phyloP scores from a whole-genome alignment of 2,113 vertebrate species.

The Callipepla californica region DNA sequence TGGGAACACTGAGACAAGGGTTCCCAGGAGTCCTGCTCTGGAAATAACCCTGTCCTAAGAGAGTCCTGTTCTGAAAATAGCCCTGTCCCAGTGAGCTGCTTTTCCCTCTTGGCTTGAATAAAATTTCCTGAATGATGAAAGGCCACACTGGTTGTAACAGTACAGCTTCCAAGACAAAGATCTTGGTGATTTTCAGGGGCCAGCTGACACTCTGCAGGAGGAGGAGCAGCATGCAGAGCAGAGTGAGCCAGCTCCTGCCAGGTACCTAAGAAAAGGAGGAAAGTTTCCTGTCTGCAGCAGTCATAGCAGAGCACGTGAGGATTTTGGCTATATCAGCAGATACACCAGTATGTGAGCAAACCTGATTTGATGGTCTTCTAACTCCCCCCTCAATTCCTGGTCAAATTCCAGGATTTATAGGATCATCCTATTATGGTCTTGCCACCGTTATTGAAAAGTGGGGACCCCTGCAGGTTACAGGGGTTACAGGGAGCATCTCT shows the following conservation, averaged over 20 bases:
- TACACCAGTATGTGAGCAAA: not conserved
- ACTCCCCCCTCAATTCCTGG: not conserved
- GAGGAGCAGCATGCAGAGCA: not conserved
- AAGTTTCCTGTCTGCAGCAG: rapidly evolving
- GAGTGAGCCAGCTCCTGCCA: no score
- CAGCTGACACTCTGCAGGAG: not conserved
- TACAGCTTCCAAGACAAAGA: no score
- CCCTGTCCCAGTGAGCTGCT: not conserved
- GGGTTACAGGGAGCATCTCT: no score
- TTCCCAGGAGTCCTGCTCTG: not conserved
- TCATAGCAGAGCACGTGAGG: rapidly evolving
- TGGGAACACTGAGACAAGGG: not conserved
- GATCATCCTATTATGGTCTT: no score
- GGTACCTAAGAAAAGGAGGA: not conserved
- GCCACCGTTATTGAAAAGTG: no score
- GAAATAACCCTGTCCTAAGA: no score
- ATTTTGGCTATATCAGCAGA: not conserved
- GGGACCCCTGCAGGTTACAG: no score
- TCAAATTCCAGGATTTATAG: no score
- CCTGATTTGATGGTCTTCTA: not conserved
- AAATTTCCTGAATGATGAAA: no score
- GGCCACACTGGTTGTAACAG: no score
- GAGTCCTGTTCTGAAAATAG: no score
- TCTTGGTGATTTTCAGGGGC: not conserved
- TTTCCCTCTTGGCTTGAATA: not conserved